A percentile compares a stretch with the other conserved stretches of the same genome.
These are phyloP conservation scores for Tetropium fuscum DNA, from an alignment of 2,888 invertebrate genomes.

Conservation along the genomic window DNA sequence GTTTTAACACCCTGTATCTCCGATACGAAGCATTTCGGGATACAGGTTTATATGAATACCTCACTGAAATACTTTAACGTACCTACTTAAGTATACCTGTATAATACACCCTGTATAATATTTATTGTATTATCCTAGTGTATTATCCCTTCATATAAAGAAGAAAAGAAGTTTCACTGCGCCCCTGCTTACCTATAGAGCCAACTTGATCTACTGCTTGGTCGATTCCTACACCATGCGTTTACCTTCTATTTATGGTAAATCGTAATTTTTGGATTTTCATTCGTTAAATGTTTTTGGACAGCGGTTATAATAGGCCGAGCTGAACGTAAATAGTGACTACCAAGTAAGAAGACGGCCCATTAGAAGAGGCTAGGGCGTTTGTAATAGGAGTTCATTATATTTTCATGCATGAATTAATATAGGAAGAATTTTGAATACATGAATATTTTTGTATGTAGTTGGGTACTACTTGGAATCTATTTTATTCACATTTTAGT, in stretches of 20 bases:
- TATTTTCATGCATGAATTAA: neutral
- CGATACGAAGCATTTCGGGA: no score
- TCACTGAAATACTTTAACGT: no score
- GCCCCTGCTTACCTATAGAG: conserved; percentile 16
- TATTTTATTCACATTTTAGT: no score
- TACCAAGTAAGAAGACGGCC: conserved; percentile 17
- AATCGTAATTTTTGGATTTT: conserved; percentile 57
- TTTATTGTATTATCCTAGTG: no score
- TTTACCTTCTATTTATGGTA: conserved; percentile 52
- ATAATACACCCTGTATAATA: no score
- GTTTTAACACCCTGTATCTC: no score
- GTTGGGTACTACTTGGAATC: no score
- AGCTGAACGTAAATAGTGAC: conserved; percentile 30
- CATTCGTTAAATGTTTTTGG: conserved; percentile 35
- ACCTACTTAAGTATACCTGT: no score
- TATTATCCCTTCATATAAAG: no score
- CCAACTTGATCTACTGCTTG: conserved; percentile 25
- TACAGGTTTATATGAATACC: no score
- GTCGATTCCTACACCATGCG: conserved; percentile 29
- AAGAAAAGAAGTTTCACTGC: neutral
- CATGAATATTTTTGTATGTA: no score
- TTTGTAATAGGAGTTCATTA: conserved; percentile 13
- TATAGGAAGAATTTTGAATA: no score
- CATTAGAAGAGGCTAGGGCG: neutral
- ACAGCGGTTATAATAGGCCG: conserved; percentile 51